Conservation (phyloP, 1,140 invertebrate genomes). For the Drosophila nebulosa region DNA sequence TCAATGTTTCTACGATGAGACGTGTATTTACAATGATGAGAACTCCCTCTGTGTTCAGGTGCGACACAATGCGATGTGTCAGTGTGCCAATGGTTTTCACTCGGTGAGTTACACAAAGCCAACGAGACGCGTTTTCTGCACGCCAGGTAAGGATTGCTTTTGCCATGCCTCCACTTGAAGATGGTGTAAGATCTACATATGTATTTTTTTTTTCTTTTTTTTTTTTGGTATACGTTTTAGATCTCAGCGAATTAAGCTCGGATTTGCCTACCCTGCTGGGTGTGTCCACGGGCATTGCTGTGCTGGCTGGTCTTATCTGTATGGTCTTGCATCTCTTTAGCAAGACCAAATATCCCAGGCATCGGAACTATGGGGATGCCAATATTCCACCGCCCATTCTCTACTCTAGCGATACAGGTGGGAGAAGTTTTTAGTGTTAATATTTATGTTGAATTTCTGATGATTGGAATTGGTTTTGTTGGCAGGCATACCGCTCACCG, state of each 20-base stretch:
- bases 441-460: neutral
- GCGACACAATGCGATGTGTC: slow-evolving; percentile 91
- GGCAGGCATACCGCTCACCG: slow-evolving; percentile 84
- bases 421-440: neutral
- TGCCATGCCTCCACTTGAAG: neutral
- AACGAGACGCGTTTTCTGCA: slow-evolving; percentile 89
- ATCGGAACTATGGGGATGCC: slow-evolving; percentile 90
- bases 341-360: slow-evolving; percentile 86
- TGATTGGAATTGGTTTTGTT: slow-evolving; percentile 9
- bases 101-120: slow-evolving; percentile 87
- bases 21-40: slow-evolving; percentile 88
- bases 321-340: slow-evolving; percentile 92
- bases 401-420: slow-evolving; percentile 90
- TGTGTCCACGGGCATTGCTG: slow-evolving; percentile 90
- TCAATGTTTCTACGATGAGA: slow-evolving; percentile 91
- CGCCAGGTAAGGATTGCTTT: slow-evolving; percentile 85
- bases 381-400: slow-evolving; percentile 90
- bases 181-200: no score
- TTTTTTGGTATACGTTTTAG: no score
- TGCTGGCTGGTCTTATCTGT: slow-evolving; percentile 91
- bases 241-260: slow-evolving; percentile 89
- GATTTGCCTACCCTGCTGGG: slow-evolving; percentile 91
- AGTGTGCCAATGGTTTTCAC: slow-evolving; percentile 90
- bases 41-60: slow-evolving; percentile 90
- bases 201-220: no score